phyloP scores from a whole-genome alignment of 2,888 invertebrate genomes.

The Lasioglossum calceatum region DNA sequence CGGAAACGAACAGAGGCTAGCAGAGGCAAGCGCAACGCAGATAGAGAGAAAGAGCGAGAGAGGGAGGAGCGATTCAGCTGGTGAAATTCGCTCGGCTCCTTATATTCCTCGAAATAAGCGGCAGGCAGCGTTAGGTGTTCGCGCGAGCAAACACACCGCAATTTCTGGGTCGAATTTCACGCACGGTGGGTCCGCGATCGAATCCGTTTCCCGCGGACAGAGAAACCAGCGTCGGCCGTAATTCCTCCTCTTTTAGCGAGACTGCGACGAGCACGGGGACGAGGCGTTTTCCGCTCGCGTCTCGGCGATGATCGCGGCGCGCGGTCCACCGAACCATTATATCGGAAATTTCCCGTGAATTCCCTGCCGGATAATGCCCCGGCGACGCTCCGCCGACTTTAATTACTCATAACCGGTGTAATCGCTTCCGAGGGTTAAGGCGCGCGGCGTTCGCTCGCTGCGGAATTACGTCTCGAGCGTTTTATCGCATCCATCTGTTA shows the following conservation, averaged over 20 bases:
- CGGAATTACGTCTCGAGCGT: conserved; percentile 53
- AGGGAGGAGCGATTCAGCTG: neutral
- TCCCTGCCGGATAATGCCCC: conserved; percentile 28
- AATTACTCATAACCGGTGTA: conserved; percentile 52
- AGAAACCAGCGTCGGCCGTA: neutral
- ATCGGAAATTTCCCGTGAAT: conserved; percentile 24
- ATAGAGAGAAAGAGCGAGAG: neutral
- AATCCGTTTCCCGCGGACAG: neutral
- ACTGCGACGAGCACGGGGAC: neutral
- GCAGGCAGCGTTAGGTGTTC: neutral
- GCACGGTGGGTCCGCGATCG: neutral
- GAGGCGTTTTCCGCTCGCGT: neutral
- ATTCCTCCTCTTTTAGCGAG: conserved; percentile 4
- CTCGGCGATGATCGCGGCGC: neutral
- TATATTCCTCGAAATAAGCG: conserved; percentile 1
- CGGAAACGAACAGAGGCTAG: neutral
- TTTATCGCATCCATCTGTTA: conserved; percentile 60
- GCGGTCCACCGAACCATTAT: conserved; percentile 11
- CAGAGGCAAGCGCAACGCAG: neutral
- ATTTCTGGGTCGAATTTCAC: neutral
- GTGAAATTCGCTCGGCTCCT: neutral
- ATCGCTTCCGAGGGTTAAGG: conserved; percentile 59
- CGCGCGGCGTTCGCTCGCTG: conserved; percentile 44
- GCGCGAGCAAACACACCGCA: conserved; percentile 1
- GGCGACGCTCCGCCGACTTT: conserved; percentile 50